A percentile compares a stretch with the other conserved stretches of the same genome.
These are phyloP conservation scores for Cephus rjabovi DNA, from an alignment of 2,888 invertebrate species.

Conservation along the genomic window DNA sequence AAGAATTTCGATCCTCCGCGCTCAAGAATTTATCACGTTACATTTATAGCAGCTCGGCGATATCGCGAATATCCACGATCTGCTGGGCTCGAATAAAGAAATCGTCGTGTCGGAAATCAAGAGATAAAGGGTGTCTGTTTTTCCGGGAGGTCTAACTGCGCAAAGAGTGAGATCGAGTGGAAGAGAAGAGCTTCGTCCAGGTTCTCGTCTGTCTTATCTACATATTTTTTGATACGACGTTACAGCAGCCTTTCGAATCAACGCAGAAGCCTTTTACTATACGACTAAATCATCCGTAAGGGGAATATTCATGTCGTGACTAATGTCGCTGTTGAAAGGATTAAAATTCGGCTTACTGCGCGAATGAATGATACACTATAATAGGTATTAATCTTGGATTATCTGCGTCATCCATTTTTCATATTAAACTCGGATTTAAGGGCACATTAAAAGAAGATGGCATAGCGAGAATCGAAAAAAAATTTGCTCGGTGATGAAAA, in stretches of 20 bases:
- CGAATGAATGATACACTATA: slow-evolving; percentile 21
- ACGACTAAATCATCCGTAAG: background rate
- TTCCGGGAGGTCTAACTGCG: background rate
- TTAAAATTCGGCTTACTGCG: slow-evolving; percentile 28
- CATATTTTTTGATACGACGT: background rate
- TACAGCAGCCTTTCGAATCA: background rate
- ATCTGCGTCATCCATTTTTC: slow-evolving; percentile 16
- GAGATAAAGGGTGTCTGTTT: background rate
- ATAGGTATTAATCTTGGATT: slow-evolving; percentile 28
- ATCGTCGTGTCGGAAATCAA: background rate
- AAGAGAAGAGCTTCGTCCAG: background rate
- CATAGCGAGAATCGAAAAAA: background rate
- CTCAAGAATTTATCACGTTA: background rate
- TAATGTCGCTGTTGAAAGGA: slow-evolving; percentile 16
- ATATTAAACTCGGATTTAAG: slow-evolving; percentile 7
- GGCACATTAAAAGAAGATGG: background rate
- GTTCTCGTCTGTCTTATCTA: background rate
- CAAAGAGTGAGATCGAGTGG: background rate
- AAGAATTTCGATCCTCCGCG: background rate
- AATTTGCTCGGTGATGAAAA: background rate
- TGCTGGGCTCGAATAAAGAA: background rate
- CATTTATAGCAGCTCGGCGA: background rate
- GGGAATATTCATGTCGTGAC: slow-evolving; percentile 21
- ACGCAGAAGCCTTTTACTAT: background rate
- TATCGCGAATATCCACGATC: background rate